phyloP scores from a whole-genome alignment of 2,888 invertebrate genomes.

The Heteropelma amictum region DNA sequence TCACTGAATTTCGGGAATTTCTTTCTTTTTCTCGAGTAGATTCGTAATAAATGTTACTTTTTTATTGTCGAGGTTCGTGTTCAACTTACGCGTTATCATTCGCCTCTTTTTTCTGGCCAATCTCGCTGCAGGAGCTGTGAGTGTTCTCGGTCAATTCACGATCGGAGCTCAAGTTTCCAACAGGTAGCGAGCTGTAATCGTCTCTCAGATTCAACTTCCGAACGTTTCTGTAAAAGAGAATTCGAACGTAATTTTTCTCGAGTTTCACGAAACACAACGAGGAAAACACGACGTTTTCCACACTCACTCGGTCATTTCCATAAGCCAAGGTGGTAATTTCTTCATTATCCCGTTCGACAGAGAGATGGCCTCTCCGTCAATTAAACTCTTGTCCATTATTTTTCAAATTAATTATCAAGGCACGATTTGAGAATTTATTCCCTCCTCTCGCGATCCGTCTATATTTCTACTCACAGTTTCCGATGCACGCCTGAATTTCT shows the following conservation, averaged over 20 bases:
- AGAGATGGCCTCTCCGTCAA: conserved; percentile 41
- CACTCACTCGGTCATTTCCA: conserved; percentile 68
- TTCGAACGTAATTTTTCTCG: neutral
- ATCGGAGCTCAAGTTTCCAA: conserved; percentile 27
- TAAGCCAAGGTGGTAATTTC: conserved; percentile 65
- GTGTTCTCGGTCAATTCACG: conserved; percentile 16
- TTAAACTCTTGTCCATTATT: conserved; percentile 54
- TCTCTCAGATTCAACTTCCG: conserved; percentile 59
- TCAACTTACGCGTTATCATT: conserved; percentile 38
- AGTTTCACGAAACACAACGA: neutral
- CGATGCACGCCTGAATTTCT: too few relatives aligned
- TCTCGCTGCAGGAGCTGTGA: conserved; percentile 37
- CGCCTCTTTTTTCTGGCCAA: conserved; percentile 33
- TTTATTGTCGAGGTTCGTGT: neutral
- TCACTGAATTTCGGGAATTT: too few relatives aligned
- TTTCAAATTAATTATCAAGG: neutral
- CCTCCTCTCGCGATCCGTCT: too few relatives aligned
- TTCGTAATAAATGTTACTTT: too few relatives aligned
- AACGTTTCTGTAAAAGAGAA: conserved; percentile 56
- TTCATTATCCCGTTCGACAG: conserved; percentile 49
- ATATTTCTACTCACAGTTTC: too few relatives aligned
- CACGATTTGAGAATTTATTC: conserved; percentile 7
- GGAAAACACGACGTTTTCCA: neutral
- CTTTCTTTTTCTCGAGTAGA: too few relatives aligned
- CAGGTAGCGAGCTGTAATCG: conserved; percentile 50